A percentile compares a stretch with the other conserved stretches of the same genome.
Conservation (phyloP, 1,140 invertebrate genomes). For the Venturia canescens region DNA sequence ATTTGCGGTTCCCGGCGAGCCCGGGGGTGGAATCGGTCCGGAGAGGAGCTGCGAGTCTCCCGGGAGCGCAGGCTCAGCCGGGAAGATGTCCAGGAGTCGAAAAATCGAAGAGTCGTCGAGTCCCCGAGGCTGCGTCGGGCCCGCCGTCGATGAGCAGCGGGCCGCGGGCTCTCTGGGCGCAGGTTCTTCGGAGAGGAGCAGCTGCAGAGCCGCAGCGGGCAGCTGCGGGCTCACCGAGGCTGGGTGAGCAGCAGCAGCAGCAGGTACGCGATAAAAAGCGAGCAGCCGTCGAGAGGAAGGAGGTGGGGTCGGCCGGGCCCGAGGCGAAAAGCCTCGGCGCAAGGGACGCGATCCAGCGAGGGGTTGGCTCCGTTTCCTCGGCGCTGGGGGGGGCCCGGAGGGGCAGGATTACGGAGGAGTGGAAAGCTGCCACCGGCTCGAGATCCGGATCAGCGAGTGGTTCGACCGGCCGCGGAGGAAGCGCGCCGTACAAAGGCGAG, state of each 20-base stretch:
- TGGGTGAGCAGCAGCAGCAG: conserved; percentile 30
- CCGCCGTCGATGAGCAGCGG: no score
- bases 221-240: conserved; percentile 13
- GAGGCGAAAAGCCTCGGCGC: conserved; percentile 26
- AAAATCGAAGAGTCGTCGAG: background rate
- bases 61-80: no score
- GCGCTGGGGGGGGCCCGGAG: background rate
- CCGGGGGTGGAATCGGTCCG: background rate
- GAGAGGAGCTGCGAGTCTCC: no score
- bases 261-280: background rate
- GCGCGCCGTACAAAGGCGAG: background rate
- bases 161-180: no score
- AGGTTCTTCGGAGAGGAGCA: conserved; percentile 4
- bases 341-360: background rate
- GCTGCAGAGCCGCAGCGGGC: background rate
- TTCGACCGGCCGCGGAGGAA: background rate
- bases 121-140: no score
- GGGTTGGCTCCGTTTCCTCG: conserved; percentile 20
- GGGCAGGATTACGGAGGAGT: background rate
- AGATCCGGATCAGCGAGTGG: background rate
- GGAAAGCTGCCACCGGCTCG: background rate
- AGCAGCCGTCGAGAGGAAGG: background rate
- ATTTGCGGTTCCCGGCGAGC: background rate
- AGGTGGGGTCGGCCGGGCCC: background rate
- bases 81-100: background rate